Conservation (phyloP, 2,113 vertebrate species). For the Salvelinus namaycush region DNA sequence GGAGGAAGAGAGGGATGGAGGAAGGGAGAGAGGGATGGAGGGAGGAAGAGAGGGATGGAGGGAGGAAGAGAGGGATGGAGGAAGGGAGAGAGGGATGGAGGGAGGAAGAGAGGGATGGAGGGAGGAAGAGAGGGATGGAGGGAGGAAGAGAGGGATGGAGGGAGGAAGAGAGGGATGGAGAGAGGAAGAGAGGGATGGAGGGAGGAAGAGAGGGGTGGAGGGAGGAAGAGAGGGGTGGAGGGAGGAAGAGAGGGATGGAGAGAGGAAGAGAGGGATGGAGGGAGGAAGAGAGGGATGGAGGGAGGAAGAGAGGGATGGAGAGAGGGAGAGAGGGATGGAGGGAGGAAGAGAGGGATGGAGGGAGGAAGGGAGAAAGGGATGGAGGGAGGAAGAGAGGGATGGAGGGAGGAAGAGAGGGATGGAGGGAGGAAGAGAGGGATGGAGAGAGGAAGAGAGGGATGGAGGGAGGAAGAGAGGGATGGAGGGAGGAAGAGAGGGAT, state of each 20-base stretch:
- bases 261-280: neutral
- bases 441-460: slow-evolving; percentile 4
- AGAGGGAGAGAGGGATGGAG: neutral
- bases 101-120: slow-evolving; percentile 8
- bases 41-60: neutral
- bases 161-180: slow-evolving; percentile 30
- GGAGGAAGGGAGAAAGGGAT: slow-evolving; percentile 14
- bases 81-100: neutral
- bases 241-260: neutral
- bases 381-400: slow-evolving; percentile 6
- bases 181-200: slow-evolving; percentile 9
- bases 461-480: slow-evolving; percentile 18
- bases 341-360: slow-evolving; percentile 8
- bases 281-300: neutral
- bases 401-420: slow-evolving; percentile 24
- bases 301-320: no score
- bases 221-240: slow-evolving; percentile 27
- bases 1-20: slow-evolving; percentile 27
- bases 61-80: neutral
- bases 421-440: slow-evolving; percentile 15
- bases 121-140: slow-evolving; percentile 22
- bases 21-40: neutral
- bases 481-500: slow-evolving; percentile 11
- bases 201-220: neutral
- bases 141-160: neutral